These are phyloP conservation scores for Plestiodon gilberti DNA, from an alignment of 2,113 vertebrate genomes.

Conservation along the genomic window DNA sequence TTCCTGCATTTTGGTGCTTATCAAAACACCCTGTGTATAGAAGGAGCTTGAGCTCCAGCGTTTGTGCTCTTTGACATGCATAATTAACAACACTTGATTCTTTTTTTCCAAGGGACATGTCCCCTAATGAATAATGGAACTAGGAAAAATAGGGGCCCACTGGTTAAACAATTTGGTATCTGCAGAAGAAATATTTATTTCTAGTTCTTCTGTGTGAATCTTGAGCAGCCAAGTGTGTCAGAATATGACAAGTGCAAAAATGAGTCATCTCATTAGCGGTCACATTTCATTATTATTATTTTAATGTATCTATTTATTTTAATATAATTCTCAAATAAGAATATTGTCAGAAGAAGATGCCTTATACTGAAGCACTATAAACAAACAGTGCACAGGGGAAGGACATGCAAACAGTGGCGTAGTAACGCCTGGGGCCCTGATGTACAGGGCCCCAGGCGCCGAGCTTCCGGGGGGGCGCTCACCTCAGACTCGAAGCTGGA, in stretches of 20 bases:
- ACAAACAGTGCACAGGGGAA: too few relatives aligned
- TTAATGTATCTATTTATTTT: background rate
- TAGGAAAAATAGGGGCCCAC: conserved; percentile 45
- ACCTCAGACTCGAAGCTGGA: too few relatives aligned
- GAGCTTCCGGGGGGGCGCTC: too few relatives aligned
- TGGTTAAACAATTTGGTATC: conserved; percentile 45
- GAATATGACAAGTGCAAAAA: conserved; percentile 19
- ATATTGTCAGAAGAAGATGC: background rate
- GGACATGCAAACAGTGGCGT: too few relatives aligned
- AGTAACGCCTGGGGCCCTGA: too few relatives aligned
- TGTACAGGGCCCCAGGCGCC: too few relatives aligned
- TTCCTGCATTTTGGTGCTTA: conserved; percentile 12
- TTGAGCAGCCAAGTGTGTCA: conserved; percentile 21
- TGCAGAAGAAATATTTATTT: conserved; percentile 42
- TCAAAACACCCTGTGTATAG: background rate
- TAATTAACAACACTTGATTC: conserved; percentile 40
- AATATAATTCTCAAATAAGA: background rate
- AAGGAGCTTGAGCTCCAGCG: background rate
- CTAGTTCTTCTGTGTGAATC: conserved; percentile 53
- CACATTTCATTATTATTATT: background rate
- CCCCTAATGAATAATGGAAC: conserved; percentile 18
- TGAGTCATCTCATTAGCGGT: conserved; percentile 24
- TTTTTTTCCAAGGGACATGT: conserved; percentile 27
- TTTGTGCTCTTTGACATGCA: background rate
- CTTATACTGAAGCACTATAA: too few relatives aligned